Evolutionary conservation across 2,113 vertebrate species (phyloP).

Genomic region (Formicarius rufipectus): DNA sequence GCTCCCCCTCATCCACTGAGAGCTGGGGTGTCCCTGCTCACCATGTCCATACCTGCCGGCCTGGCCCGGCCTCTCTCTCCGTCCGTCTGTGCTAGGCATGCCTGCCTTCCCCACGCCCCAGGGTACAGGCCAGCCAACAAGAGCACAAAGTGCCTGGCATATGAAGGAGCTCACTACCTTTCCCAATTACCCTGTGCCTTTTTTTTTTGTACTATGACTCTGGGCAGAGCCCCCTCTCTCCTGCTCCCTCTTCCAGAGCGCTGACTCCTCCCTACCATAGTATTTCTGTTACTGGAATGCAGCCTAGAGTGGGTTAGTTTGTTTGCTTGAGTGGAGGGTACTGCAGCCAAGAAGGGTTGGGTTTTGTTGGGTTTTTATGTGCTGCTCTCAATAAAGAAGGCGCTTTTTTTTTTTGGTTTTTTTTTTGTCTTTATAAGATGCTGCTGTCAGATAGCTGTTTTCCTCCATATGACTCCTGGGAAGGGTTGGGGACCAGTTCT

Average conservation of each 20-base stretch:
- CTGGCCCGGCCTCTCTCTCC: not conserved
- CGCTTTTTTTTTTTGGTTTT: not conserved
- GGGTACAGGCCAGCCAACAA: constrained; percentile 35
- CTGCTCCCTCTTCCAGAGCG: constrained; percentile 1
- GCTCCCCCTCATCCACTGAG: not conserved
- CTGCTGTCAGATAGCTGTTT: not conserved
- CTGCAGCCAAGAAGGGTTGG: constrained; percentile 62
- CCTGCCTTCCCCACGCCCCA: not conserved
- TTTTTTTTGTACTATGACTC: constrained; percentile 52
- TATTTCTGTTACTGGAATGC: constrained; percentile 71
- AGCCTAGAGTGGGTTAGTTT: constrained; percentile 68
- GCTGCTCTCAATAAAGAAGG: constrained; percentile 95
- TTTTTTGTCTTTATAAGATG: not conserved
- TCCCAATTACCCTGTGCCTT: constrained; percentile 62
- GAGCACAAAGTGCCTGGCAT: constrained; percentile 90
- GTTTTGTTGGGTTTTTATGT: constrained; percentile 75
- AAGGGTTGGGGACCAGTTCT: not conserved
- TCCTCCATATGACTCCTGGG: not conserved
- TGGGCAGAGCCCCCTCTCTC: constrained; percentile 23
- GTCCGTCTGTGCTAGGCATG: constrained; percentile 25
- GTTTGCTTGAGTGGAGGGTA: constrained; percentile 66
- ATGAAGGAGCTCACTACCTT: constrained; percentile 90
- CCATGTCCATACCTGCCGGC: not conserved
- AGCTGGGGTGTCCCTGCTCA: not conserved
- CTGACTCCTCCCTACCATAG: constrained; percentile 62